Base-by-base conservation (phyloP, 2,888 invertebrate genomes). In the Coremacera marginata region DNA sequence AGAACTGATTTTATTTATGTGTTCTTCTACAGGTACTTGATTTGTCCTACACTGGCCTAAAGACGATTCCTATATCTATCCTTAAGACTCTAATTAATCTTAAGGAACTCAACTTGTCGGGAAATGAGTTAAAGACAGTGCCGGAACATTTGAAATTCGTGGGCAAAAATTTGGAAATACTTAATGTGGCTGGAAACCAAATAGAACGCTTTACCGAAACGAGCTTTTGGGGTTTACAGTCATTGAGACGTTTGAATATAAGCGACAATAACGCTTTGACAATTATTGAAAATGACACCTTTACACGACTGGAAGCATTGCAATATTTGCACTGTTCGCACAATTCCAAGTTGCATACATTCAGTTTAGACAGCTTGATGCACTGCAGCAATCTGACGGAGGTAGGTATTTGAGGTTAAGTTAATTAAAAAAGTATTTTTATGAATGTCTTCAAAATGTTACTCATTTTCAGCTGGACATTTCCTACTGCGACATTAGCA, bases 141-240 rank as follows among this genome's bases (percentile, higher is more conserved):
- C 94, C 94, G 0, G 89, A 90, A 71, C 91, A 91, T 81, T 85
- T 94, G 63, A 90, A 89, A 68, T 84, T 91, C 73, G 86, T 93
- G 37, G 91, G 92, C n/a, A 87, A 86, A 68, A 91, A 91, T 5
- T 87, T 94, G 78, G 89, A 91, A 83, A 90, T 90, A 75, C 89
- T 94, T 22, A 92, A 91, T 52, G 89, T 94, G 82, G 93, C 93
- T 80, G 90, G 91, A 78, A 94, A 94, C 87, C 91, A 91, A 0
- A 91, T 94, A 63, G 86, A 90, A 22, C 91, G 91, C 81, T 88
- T 94, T 3, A 91, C 90, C 62, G 91, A 92, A 80, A 90, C 91
- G 81, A 92, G 92, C 79, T 93, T 94, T 81, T 84, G 91, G 3
- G 92, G 92, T 62, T 86, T 94, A 82, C 88, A 89, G 57, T 90